A percentile compares a stretch with the other conserved stretches of the same genome.
These are phyloP conservation scores for Fabriciana adippe DNA, from an alignment of 2,888 invertebrate species.

Conservation along the genomic window DNA sequence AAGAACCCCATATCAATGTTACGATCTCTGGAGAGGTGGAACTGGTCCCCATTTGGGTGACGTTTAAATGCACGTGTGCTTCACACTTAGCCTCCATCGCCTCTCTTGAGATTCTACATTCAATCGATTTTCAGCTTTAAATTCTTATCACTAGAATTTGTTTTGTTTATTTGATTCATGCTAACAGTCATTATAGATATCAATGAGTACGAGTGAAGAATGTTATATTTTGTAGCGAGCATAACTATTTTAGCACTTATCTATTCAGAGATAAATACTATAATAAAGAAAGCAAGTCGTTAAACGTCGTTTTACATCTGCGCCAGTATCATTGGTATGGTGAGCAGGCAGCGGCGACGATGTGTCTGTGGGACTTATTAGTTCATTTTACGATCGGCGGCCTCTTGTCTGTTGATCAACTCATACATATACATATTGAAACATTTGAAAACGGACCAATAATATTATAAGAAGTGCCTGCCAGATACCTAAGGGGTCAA, in stretches of 20 bases:
- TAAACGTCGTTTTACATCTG: constrained; percentile 51
- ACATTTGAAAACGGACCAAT: constrained; percentile 18
- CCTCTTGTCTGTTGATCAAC: constrained; percentile 56
- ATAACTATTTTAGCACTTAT: constrained; percentile 47
- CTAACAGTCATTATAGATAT: constrained; percentile 55
- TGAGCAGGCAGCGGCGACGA: constrained; percentile 73
- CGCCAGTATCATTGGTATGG: constrained; percentile 61
- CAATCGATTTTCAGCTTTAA: constrained; percentile 48
- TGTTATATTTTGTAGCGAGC: constrained; percentile 52
- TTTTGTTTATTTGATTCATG: constrained; percentile 36
- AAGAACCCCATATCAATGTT: constrained; percentile 60
- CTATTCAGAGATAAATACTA: constrained; percentile 40
- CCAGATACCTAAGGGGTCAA: too few relatives aligned
- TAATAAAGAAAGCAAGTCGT: constrained; percentile 40
- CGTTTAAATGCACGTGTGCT: constrained; percentile 76
- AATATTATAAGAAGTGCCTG: background rate
- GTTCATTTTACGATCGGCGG: constrained; percentile 66
- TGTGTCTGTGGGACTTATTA: constrained; percentile 78
- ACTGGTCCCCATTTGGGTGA: constrained; percentile 75
- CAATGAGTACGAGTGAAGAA: constrained; percentile 55
- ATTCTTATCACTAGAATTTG: constrained; percentile 34
- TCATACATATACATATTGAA: constrained; percentile 29
- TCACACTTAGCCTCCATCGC: constrained; percentile 59
- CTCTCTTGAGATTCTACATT: constrained; percentile 43
- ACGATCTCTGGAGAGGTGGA: constrained; percentile 68